Evolutionary conservation across 2,113 vertebrate genomes (phyloP), one percentile per base, ranked within the genome.

Genomic region (Pluvialis apricaria): DNA sequence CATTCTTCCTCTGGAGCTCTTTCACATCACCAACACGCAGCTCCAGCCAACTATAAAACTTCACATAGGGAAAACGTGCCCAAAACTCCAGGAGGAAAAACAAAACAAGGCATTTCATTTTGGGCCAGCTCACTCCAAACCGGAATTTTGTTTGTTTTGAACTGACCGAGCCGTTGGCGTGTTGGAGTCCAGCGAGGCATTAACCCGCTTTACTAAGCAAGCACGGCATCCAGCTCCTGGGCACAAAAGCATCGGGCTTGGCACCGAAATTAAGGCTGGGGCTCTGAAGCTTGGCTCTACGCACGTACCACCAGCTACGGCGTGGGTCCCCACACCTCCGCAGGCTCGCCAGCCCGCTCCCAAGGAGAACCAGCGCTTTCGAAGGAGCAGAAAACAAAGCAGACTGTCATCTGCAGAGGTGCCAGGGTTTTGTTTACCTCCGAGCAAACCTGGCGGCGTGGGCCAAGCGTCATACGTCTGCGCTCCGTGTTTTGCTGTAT

Each of bases 121-220:
- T 21, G 61, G 73, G 83, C 70, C 86, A 84, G 69, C 91, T 93
- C 86, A 61, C 42, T 64, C 80, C 91, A 95, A 94, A 76, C 19
- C 54, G 84, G 91, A 92, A 90, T 94, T 79, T 36, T 87, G 65
- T 91, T 97, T 93, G 80, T 49, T 95, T 92, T 94, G 86, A 96
- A 88, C 82, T 49, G 86, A 75, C 83, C 49, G 6, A 93, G 86
- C 80, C 9, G 1, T 1, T 71, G 83, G 52, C 16, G 2, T 2
- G 44, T 15, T 0, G 1, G 70, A 92, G 77, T 22, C 92, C 92
- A 90, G 90, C 1, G 8, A 96, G 77, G 86, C 72, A 40, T 92
- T 94, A 95, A 95, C 93, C 89, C 10, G 0, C 86, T 92, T 95
- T 47, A 45, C 88, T 51, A 45, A 86, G 80, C 90, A 36, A 44